Evolutionary conservation across 2,888 invertebrate genomes (phyloP).

Genomic region (Drosophila tripunctata): DNA sequence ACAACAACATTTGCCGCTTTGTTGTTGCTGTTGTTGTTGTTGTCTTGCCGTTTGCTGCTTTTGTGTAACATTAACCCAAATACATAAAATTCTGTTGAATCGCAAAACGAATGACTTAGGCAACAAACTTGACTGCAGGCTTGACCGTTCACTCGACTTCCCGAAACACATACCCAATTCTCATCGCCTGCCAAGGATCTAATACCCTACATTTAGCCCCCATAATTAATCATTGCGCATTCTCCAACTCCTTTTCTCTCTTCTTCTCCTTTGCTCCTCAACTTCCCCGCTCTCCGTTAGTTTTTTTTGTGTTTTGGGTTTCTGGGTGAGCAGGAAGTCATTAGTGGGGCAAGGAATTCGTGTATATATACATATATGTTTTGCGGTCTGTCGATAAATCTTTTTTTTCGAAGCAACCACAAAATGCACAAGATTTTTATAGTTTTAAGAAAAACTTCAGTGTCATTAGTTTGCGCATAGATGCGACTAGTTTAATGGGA

Average conservation of each 20-base stretch:
- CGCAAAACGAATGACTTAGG: constrained; percentile 53
- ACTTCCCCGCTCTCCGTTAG: neutral
- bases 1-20: constrained; percentile 8
- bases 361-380: constrained; percentile 14
- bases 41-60: constrained; percentile 22
- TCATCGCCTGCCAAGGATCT: constrained; percentile 72
- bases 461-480: constrained; percentile 15
- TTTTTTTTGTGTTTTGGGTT: constrained; percentile 49
- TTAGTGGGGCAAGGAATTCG: constrained; percentile 52
- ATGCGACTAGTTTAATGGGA: neutral
- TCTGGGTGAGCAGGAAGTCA: constrained; percentile 76
- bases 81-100: constrained; percentile 70
- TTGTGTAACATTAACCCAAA: constrained; percentile 78
- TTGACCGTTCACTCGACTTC: constrained; percentile 18
- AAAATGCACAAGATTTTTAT: constrained; percentile 1
- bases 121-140: constrained; percentile 58
- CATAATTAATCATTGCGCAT: constrained; percentile 63
- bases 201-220: constrained; percentile 57
- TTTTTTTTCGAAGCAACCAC: constrained; percentile 35
- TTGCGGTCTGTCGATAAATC: constrained; percentile 39
- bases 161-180: neutral
- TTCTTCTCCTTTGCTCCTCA: neutral
- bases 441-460: constrained; percentile 39
- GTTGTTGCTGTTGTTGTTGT: too few relatives aligned
- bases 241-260: constrained; percentile 1